Percentiles rank a stretch among this genome's conserved stretches.
phyloP scores from a whole-genome alignment of 2,113 vertebrate genomes.

The Ctenodactylus gundi region DNA sequence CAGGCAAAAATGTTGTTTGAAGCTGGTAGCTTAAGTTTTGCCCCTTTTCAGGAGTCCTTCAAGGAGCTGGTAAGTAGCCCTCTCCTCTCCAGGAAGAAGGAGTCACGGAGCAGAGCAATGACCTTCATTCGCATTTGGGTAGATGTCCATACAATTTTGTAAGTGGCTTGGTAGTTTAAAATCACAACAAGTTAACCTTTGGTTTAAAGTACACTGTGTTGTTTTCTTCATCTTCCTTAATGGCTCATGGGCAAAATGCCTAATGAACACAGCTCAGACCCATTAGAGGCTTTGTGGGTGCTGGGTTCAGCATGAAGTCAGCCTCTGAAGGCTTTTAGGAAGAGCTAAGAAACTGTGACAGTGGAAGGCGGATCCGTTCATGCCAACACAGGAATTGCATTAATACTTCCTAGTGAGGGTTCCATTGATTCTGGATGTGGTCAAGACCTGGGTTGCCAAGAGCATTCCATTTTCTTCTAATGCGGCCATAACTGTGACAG shows the following conservation, averaged over 20 bases:
- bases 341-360: constrained; percentile 41
- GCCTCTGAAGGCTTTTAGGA: constrained; percentile 53
- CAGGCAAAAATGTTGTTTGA: background rate
- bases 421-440: constrained; percentile 59
- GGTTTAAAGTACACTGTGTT: constrained; percentile 23
- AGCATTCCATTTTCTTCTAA: constrained; percentile 36
- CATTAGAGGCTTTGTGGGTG: constrained; percentile 46
- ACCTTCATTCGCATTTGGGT: background rate
- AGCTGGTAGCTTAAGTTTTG: background rate
- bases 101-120: background rate
- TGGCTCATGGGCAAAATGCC: constrained; percentile 36
- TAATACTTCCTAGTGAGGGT: constrained; percentile 35
- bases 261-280: constrained; percentile 43
- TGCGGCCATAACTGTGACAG: background rate
- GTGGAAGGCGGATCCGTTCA: background rate
- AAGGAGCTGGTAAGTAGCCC: background rate
- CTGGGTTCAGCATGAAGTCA: constrained; percentile 41
- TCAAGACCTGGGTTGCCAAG: background rate
- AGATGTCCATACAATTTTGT: background rate
- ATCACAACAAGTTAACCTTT: constrained; percentile 56
- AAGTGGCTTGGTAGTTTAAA: constrained; percentile 38
- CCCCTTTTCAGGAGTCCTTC: background rate
- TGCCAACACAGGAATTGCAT: constrained; percentile 52
- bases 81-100: background rate
- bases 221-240: background rate